A percentile compares a stretch with the other conserved stretches of the same genome.
phyloP scores from a whole-genome alignment of 2,113 vertebrate genomes.

The Cebidichthys violaceus region DNA sequence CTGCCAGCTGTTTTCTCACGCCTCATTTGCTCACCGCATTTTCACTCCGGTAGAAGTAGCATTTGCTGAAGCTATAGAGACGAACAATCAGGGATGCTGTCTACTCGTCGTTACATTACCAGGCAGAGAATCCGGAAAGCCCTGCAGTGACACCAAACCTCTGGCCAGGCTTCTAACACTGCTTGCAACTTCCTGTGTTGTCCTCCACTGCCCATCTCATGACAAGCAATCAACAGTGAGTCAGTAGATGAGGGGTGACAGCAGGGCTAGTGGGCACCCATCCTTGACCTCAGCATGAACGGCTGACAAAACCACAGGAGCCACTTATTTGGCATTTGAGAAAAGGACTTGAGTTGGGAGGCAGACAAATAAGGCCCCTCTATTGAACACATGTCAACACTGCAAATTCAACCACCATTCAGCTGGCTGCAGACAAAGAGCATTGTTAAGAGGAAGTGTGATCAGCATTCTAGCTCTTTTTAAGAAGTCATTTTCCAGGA shows the following conservation, averaged over 20 bases:
- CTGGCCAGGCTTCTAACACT: constrained; percentile 28
- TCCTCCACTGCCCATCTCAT: constrained; percentile 34
- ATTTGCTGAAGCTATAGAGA: constrained; percentile 60
- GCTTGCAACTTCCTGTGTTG: constrained; percentile 43
- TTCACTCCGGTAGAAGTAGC: constrained; percentile 58
- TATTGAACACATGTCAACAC: constrained; percentile 60
- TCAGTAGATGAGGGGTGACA: constrained; percentile 60
- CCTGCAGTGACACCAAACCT: constrained; percentile 28
- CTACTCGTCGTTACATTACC: constrained; percentile 26
- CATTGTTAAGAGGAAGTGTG: constrained; percentile 36
- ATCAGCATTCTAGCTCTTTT: constrained; percentile 17
- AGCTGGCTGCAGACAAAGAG: constrained; percentile 35
- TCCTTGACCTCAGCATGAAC: constrained; percentile 72
- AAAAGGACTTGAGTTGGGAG: constrained; percentile 50
- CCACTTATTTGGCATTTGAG: constrained; percentile 55
- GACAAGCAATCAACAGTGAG: constrained; percentile 61
- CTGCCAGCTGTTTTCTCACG: constrained; percentile 79
- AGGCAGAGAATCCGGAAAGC: constrained; percentile 35
- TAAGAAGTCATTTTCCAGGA: constrained; percentile 11
- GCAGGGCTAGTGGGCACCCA: constrained; percentile 51
- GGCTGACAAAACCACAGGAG: constrained; percentile 59
- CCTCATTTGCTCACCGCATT: constrained; percentile 78
- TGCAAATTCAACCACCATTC: constrained; percentile 34
- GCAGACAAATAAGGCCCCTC: constrained; percentile 44
- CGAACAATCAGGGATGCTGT: constrained; percentile 33